A percentile compares a stretch with the other conserved stretches of the same genome.
phyloP scores from a whole-genome alignment of 2,797 vertebrate genomes.

The Pangasius sanitwongsei region DNA sequence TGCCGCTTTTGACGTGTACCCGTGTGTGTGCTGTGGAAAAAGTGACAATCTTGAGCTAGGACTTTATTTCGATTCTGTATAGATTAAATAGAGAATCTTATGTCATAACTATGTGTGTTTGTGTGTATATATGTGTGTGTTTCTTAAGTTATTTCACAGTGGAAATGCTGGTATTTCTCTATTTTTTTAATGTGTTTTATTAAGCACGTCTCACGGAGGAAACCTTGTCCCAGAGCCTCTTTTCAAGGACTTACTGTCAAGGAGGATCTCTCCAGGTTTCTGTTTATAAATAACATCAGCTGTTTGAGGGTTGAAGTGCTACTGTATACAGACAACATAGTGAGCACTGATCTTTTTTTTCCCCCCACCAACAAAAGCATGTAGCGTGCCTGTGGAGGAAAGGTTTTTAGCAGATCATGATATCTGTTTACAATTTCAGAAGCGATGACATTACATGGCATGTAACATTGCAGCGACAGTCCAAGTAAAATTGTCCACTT shows the following conservation, averaged over 20 bases:
- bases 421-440: not conserved
- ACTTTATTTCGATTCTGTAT: slow-evolving; percentile 79
- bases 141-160: slow-evolving; percentile 1
- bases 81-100: slow-evolving; percentile 82
- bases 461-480: not conserved
- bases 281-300: slow-evolving; percentile 35
- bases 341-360: slow-evolving; percentile 30
- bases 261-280: slow-evolving; percentile 20
- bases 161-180: not conserved
- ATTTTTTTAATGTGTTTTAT: not conserved
- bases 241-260: slow-evolving; percentile 16
- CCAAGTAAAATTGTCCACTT: not conserved
- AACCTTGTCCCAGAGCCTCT: not conserved
- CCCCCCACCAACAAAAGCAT: not conserved
- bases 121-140: slow-evolving; percentile 53
- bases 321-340: slow-evolving; percentile 76
- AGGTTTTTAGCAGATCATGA: not conserved
- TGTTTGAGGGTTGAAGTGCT: slow-evolving; percentile 38
- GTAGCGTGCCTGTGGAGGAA: not conserved
- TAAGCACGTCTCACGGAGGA: not conserved
- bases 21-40: slow-evolving; percentile 80
- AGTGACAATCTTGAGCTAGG: slow-evolving; percentile 86
- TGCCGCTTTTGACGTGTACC: slow-evolving; percentile 72
- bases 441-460: not conserved
- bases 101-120: slow-evolving; percentile 54